Base-by-base conservation (phyloP, 92 coral and sea anemone genomes). In the Palythoa grandis region DNA sequence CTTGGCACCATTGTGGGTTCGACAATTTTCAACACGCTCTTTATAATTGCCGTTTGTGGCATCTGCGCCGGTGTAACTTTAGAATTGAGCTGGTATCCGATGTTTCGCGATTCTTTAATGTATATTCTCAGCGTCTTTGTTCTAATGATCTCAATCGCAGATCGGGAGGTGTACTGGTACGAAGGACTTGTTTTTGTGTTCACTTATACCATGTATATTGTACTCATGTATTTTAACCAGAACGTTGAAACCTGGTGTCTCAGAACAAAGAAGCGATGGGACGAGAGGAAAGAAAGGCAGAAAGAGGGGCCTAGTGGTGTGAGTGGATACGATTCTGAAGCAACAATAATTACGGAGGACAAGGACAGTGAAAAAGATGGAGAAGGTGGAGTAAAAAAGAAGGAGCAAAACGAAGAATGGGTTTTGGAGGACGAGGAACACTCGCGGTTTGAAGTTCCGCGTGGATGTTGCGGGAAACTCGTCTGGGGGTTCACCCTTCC, bases 1-100 rank as follows among this genome's bases (percentile, higher is more conserved):
- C 92, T 97, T 22, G 99, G 99, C 8, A 97, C 99, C 20, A 97
- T 97, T 15, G 98, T 97, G 23, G 99, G 99, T 19, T 94, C 98
- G 0, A 97, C 99, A 2, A 97, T 97, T 65, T 97, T 97, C 72
- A 97, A 97, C 87, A 97, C 98, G 29, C 87, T 97, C 57, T 97
- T 97, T 39, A 97, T 97, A 79, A 97, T 95, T 37, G 96, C 98
- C 11, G 50, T 93, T 54, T 97, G 99, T 58, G 98, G 96, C 20
- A 88, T 95, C 25, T 98, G 95, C 11, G 94, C 98, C 6, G 93
- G 98, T 11, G 85, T 83, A 22, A 91, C 93, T 7, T 83, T 97
- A 78, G 85, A 91, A 23, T 82, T 97, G 20, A 92, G 74, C 63
- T 94, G 98, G 91, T 97, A 97, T 71, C 98, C 99, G 65, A 90